Percentiles rank a stretch among this genome's conserved stretches.
phyloP scores from a whole-genome alignment of 2,888 invertebrate species.

The Pseudococcus viburni region DNA sequence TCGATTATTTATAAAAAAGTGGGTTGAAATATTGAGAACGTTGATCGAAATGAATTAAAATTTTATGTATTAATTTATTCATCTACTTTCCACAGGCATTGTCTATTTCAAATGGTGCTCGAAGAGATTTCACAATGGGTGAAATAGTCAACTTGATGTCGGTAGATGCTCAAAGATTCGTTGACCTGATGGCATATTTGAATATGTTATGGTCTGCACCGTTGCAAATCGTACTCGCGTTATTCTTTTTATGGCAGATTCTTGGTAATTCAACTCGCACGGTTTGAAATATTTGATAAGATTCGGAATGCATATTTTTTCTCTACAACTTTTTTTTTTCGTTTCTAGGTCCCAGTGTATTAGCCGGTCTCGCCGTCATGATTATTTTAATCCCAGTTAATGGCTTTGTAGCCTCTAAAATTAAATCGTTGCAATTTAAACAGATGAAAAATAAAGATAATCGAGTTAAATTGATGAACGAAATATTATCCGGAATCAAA shows the following conservation, averaged over 20 bases:
- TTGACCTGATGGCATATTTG: slow-evolving; percentile 72
- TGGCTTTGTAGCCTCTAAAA: slow-evolving; percentile 72
- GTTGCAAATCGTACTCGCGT: slow-evolving; percentile 74
- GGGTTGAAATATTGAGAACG: background rate
- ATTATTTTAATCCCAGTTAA: slow-evolving; percentile 76
- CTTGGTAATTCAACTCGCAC: slow-evolving; percentile 69
- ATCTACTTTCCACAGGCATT: slow-evolving; percentile 69
- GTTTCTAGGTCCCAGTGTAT: slow-evolving; percentile 74
- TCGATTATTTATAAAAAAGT: slow-evolving; percentile 75
- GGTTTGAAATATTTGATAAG: background rate
- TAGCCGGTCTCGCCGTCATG: slow-evolving; percentile 75
- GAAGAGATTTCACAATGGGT: slow-evolving; percentile 72
- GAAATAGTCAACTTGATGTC: slow-evolving; percentile 75
- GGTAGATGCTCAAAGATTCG: slow-evolving; percentile 73
- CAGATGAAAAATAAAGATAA: slow-evolving; percentile 76
- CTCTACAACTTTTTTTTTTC: slow-evolving; percentile 69
- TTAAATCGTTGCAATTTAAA: slow-evolving; percentile 72
- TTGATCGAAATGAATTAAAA: background rate
- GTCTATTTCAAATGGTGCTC: slow-evolving; percentile 71
- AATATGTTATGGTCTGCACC: slow-evolving; percentile 74
- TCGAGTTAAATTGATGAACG: slow-evolving; percentile 72
- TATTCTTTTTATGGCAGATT: slow-evolving; percentile 73
- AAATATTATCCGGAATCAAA: slow-evolving; percentile 69
- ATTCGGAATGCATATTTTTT: slow-evolving; percentile 8
- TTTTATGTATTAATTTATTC: background rate